phyloP scores from a whole-genome alignment of 2,888 invertebrate genomes.

The Agapostemon virescens region DNA sequence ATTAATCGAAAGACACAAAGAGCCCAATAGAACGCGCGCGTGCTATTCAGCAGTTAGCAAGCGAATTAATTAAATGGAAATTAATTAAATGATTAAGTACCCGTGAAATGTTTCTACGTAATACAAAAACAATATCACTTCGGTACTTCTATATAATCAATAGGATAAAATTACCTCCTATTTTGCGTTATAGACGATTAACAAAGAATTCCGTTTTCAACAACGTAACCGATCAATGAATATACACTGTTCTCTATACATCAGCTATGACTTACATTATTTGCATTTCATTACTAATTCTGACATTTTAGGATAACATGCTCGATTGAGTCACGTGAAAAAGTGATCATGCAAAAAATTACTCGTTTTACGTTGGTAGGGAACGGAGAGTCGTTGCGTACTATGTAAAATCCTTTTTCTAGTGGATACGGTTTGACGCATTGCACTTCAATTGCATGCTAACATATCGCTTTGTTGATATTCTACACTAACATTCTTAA shows the following conservation, averaged over 20 bases:
- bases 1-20: conserved; percentile 15
- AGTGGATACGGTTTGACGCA: background rate
- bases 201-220: no score
- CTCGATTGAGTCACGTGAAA: no score
- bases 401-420: conserved; percentile 14
- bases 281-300: background rate
- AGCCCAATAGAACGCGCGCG: background rate
- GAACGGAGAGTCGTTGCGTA: conserved; percentile 10
- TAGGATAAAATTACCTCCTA: background rate
- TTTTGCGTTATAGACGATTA: no score
- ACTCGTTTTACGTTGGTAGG: no score
- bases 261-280: no score
- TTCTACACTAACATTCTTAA: background rate
- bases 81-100: conserved; percentile 24
- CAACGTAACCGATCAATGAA: no score
- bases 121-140: conserved; percentile 11
- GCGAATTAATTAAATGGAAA: conserved; percentile 31
- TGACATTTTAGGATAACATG: no score
- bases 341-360: no score
- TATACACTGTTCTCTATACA: no score
- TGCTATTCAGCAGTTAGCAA: background rate
- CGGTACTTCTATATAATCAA: conserved; percentile 24
- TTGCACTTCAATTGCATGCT: conserved; percentile 33
- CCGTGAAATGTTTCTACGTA: conserved; percentile 3
- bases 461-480: background rate